Percentiles rank a stretch among this genome's conserved stretches.
Conservation (phyloP, 35 echinoderm and acorn worm genomes). For the Ophiothrix spiculata region DNA sequence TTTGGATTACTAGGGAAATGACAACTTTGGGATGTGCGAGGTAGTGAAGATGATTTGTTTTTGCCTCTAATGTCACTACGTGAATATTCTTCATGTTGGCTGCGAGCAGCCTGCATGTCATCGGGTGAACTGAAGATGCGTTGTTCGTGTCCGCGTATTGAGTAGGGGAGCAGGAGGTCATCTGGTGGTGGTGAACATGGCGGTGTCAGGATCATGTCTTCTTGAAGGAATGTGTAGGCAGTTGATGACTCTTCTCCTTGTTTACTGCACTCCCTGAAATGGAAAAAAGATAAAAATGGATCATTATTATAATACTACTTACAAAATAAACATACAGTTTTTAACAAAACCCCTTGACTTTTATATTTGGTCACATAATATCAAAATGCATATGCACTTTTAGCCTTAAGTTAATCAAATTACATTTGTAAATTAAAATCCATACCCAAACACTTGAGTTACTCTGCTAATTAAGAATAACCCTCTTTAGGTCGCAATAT, state of each 20-base stretch:
- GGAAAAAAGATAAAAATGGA: neutral
- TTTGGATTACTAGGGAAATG: conserved; percentile 27
- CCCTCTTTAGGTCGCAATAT: too few relatives aligned
- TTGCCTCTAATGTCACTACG: conserved; percentile 4
- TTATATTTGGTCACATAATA: too few relatives aligned
- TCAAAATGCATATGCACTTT: too few relatives aligned
- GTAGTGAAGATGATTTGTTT: conserved; percentile 20
- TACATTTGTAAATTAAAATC: too few relatives aligned
- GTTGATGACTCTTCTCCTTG: neutral
- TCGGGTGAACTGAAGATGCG: conserved; percentile 39
- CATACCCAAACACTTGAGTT: too few relatives aligned
- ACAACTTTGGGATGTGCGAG: conserved; percentile 8
- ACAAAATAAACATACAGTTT: neutral
- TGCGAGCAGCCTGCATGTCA: conserved; percentile 18
- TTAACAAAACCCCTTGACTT: too few relatives aligned
- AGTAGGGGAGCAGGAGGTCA: conserved; percentile 22
- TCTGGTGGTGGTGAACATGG: conserved; percentile 27
- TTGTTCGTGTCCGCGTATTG: conserved; percentile 30
- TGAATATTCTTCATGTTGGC: neutral
- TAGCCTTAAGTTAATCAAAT: too few relatives aligned
- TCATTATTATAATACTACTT: neutral
- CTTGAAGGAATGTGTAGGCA: neutral
- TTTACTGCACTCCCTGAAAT: neutral
- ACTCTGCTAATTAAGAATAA: too few relatives aligned
- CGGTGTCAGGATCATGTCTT: conserved; percentile 13